Evolutionary conservation across 2,888 invertebrate genomes (phyloP).

Genomic region (Strigamia crassipes): DNA sequence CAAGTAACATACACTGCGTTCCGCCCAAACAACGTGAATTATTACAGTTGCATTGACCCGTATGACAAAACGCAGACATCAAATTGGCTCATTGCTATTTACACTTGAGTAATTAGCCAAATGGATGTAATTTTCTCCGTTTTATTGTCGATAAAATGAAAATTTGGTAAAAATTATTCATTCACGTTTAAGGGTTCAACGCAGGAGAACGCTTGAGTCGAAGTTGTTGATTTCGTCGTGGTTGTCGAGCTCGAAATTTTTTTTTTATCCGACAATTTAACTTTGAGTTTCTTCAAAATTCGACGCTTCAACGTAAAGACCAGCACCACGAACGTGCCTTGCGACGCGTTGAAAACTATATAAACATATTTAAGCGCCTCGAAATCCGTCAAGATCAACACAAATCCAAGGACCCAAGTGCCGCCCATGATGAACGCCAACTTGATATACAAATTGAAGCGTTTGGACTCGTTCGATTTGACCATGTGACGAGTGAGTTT

Average conservation of each 20-base stretch:
- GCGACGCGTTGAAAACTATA: constrained; percentile 61
- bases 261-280: background rate
- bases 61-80: no score
- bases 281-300: background rate
- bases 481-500: background rate
- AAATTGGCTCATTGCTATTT: no score
- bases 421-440: constrained; percentile 61
- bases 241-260: background rate
- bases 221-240: background rate
- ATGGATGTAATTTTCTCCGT: no score
- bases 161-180: no score
- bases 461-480: constrained; percentile 50
- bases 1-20: no score
- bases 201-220: background rate
- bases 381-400: constrained; percentile 57
- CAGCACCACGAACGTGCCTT: constrained; percentile 63
- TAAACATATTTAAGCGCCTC: constrained; percentile 60
- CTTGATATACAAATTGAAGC: constrained; percentile 57
- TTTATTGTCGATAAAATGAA: no score
- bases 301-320: constrained; percentile 59
- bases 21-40: no score
- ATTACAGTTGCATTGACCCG: no score
- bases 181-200: no score
- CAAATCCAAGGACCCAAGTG: constrained; percentile 61
- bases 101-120: no score